Evolutionary conservation across 2,888 invertebrate genomes (phyloP), one percentile per base, ranked within the genome.

Genomic region (Drosophila anceps): DNA sequence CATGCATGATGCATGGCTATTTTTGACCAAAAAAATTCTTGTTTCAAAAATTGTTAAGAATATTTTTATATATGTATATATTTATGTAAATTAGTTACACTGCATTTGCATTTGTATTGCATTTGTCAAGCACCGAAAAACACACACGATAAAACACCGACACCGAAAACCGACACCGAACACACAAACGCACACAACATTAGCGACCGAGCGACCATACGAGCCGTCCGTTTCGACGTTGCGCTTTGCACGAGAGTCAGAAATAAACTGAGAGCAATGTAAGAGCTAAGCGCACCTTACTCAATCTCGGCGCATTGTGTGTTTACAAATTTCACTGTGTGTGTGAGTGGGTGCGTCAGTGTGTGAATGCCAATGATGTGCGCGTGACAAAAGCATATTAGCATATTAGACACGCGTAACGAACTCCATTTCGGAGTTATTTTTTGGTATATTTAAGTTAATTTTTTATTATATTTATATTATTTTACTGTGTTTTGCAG

Each of bases 211-310:
- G 69, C 71, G 76, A 80, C 76, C 74, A 68, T 67, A 72, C 66
- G 79, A 74, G 68, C 74, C 74, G 82, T 71, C 88, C 89, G 89
- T 77, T 81, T 29, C 68, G 51, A 87, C 91, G 90, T 79, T 88
- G 89, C 84, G 84, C 82, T 81, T 88, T 82, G 90, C 82, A 91
- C 91, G 91, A 91, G 90, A 91, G 91, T 73, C 85, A 90, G 91
- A 88, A 81, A 90, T 85, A 87, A 91, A 91, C 91, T 92, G 88
- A 91, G 82, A 75, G 84, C 68, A 84, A 82, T 54, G 79, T 65
- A 73, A 84, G 69, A 78, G 79, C 81, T 90, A 85, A 91, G 88
- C 91, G 90, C 81, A 89, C 88, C 91, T 91, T 81, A 76, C 82
- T 81, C 82, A 86, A 76, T 82, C 78, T 84, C 88, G 80, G 80